A percentile compares a stretch with the other conserved stretches of the same genome.
Evolutionary conservation across 2,113 vertebrate species (phyloP).

Genomic region (Tragelaphus imberbis): DNA sequence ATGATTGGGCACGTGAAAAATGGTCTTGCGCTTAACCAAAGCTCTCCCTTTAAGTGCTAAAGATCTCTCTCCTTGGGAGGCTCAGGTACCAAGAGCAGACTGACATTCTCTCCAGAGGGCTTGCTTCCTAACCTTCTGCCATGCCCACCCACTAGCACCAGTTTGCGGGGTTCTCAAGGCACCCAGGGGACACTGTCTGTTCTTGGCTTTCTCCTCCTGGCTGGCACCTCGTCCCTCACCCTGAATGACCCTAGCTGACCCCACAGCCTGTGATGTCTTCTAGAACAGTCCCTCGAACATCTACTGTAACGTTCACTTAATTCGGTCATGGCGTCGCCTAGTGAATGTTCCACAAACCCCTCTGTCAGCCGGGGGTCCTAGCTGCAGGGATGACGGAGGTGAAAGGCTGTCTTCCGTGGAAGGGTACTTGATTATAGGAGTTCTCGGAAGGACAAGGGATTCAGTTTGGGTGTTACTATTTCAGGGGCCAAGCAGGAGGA

Average conservation of each 20-base stretch:
- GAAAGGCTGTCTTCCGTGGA: rapidly evolving
- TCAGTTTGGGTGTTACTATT: too few species aligned
- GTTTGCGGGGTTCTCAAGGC: not conserved
- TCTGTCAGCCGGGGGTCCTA: not conserved
- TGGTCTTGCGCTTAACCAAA: not conserved
- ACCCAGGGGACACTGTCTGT: rapidly evolving
- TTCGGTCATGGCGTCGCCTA: rapidly evolving
- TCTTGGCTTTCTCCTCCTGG: not conserved
- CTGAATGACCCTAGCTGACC: not conserved
- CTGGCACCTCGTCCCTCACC: rapidly evolving
- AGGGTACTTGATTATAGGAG: rapidly evolving
- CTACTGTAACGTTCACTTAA: not conserved
- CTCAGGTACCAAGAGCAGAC: not conserved
- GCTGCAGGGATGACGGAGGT: rapidly evolving
- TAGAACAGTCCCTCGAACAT: not conserved
- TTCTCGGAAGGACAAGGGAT: not conserved
- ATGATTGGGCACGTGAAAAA: too few species aligned
- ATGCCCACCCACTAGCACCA: rapidly evolving
- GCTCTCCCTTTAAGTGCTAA: not conserved
- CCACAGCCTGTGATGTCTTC: not conserved
- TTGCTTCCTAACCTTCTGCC: not conserved
- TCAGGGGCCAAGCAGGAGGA: too few species aligned
- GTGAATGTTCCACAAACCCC: rapidly evolving
- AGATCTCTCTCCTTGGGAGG: not conserved
- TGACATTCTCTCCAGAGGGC: not conserved